These are phyloP conservation scores for Pammene fasciana DNA, from an alignment of 2,888 invertebrate genomes.

Conservation along the genomic window DNA sequence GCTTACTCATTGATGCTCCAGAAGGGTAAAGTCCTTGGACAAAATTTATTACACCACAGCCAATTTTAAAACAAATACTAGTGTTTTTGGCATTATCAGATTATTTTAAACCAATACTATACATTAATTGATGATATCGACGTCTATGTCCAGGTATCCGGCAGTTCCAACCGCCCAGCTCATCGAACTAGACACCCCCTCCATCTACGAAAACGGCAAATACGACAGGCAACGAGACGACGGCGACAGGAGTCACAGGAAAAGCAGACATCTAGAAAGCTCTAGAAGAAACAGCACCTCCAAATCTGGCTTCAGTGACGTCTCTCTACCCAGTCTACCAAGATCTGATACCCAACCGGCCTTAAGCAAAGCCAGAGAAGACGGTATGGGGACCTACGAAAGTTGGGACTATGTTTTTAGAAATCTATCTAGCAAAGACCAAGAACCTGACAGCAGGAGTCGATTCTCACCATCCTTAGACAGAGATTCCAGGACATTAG, in stretches of 20 bases:
- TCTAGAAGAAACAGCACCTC: slow-evolving; percentile 70
- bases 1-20: no score
- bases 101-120: no score
- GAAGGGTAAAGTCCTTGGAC: no score
- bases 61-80: no score
- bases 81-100: no score
- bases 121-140: not conserved
- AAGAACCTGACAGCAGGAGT: slow-evolving; percentile 85
- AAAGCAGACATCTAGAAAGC: slow-evolving; percentile 54
- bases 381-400: slow-evolving; percentile 87
- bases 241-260: slow-evolving; percentile 58
- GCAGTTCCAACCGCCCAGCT: slow-evolving; percentile 87
- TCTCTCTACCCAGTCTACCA: slow-evolving; percentile 72
- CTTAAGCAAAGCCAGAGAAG: slow-evolving; percentile 83
- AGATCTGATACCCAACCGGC: slow-evolving; percentile 78
- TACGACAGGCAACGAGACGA: slow-evolving; percentile 64
- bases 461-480: slow-evolving; percentile 83
- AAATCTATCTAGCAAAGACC: slow-evolving; percentile 89
- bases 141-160: slow-evolving; percentile 67
- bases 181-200: slow-evolving; percentile 85
- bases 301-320: slow-evolving; percentile 73
- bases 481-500: slow-evolving; percentile 74
- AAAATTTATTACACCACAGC: no score
- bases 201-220: slow-evolving; percentile 70
- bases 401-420: slow-evolving; percentile 92